Percentiles rank a stretch among this genome's conserved stretches.
Conservation (phyloP, 2,797 vertebrate species). For the Odontamblyopus lacepedii region DNA sequence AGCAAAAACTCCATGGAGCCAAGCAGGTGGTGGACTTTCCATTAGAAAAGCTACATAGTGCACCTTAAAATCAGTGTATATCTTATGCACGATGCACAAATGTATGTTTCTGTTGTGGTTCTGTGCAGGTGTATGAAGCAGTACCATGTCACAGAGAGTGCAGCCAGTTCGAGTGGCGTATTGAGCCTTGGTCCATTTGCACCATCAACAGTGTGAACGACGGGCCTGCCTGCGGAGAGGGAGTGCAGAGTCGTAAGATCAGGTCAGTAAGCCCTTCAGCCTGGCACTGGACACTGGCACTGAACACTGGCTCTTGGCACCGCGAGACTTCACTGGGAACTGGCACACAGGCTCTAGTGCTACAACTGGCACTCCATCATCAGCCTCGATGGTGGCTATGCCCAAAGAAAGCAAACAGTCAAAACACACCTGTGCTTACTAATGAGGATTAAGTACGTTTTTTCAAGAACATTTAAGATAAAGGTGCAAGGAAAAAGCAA, state of each 20-base stretch:
- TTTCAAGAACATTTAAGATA: conserved; percentile 14
- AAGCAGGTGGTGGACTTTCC: neutral
- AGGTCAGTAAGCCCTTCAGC: conserved; percentile 77
- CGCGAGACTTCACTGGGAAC: conserved; percentile 21
- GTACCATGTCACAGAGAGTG: conserved; percentile 87
- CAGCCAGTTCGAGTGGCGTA: conserved; percentile 86
- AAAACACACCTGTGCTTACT: conserved; percentile 34
- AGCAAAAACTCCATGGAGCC: neutral
- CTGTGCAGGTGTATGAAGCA: conserved; percentile 90
- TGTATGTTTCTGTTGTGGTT: conserved; percentile 17
- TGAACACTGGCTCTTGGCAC: conserved; percentile 17
- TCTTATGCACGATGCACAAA: neutral
- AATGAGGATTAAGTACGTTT: conserved; percentile 30
- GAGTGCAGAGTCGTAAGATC: conserved; percentile 90
- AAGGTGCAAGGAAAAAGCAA: neutral
- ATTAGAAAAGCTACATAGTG: neutral
- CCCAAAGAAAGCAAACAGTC: conserved; percentile 42
- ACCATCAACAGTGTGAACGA: conserved; percentile 87
- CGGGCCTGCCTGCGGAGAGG: conserved; percentile 87
- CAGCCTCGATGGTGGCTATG: conserved; percentile 26
- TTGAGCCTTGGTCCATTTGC: conserved; percentile 91
- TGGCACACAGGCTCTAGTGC: conserved; percentile 26
- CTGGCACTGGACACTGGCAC: conserved; percentile 31
- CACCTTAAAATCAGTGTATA: neutral
- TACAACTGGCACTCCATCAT: conserved; percentile 22